Percentiles rank a stretch among this genome's conserved stretches.
phyloP scores from a whole-genome alignment of 2,797 vertebrate genomes.

The Cynopterus sphinx region DNA sequence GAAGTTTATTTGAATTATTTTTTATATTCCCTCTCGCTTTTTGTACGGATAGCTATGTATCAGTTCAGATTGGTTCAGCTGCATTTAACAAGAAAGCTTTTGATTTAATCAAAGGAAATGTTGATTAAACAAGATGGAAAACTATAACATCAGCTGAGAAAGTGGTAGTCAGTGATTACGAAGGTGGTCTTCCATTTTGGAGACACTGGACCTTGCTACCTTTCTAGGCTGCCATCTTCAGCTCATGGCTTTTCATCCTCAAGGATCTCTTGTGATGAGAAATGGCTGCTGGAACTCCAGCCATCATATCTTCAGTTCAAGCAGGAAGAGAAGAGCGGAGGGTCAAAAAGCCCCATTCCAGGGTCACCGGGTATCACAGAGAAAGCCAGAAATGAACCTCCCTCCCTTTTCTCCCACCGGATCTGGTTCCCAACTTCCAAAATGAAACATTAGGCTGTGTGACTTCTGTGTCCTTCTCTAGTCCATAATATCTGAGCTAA shows the following conservation, averaged over 20 bases:
- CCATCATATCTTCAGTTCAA: not conserved
- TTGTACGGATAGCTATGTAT: not conserved
- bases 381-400: not conserved
- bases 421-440: not conserved
- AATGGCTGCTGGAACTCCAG: not conserved
- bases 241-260: not conserved
- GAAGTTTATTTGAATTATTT: not conserved
- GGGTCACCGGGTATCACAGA: not conserved
- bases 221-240: not conserved
- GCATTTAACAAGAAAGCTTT: not conserved
- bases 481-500: not conserved
- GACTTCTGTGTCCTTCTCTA: not conserved
- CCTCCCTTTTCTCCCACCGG: not conserved
- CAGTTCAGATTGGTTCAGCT: not conserved
- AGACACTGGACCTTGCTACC: not conserved
- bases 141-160: not conserved
- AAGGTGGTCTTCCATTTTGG: not conserved
- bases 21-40: not conserved
- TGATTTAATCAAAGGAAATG: not conserved
- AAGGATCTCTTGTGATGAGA: not conserved
- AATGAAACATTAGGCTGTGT: not conserved
- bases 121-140: not conserved
- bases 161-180: fast-evolving
- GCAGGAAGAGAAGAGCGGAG: not conserved
- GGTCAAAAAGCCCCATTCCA: not conserved